Evolutionary conservation across 1,140 invertebrate species (phyloP), one percentile per base, ranked within the genome.

Genomic region (Macrocentrus cingulum): DNA sequence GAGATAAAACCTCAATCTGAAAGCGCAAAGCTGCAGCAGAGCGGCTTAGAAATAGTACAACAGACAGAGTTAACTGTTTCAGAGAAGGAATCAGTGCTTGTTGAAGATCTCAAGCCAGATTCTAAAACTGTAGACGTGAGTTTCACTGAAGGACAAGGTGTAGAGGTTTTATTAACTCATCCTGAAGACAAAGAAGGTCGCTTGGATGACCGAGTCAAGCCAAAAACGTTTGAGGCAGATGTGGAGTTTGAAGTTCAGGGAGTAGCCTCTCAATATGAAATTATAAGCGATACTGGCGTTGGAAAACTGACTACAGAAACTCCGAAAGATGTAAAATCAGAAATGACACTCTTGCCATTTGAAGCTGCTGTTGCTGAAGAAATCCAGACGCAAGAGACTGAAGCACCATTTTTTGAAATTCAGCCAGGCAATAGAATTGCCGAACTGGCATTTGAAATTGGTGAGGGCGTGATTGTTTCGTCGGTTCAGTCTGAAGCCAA

Each of bases 251-350:
- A 77, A 60, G 66, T 78, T 9, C 78, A 84, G 63, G 65, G 64
- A 44, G 79, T 85, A 25, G 83, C 84, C 2, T 73, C 79, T 0
- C 82, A 78, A 62, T 79, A 79, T 45, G 81, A 84, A 74, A 64
- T 83, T 49, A 18, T 75, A 20, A 69, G 79, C 29, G 70, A 79
- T 48, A 64, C 69, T 4, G 70, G 65, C 37, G 57, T 81, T 53
- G 71, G 62, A 16, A 69, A 80, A 22, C 60, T 83, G 5, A 61
- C 58, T 34, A 23, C 67, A 20, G 65, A 74, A 52, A 64, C 66
- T 49, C 67, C 71, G 2, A 50, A 66, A 50, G 68, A 76, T 56
- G 65, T 68, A 20, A 73, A 68, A 60, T 80, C 82, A 0, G 77
- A 76, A 53, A 66, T 69, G 7, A 70, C 75, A 51, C 60, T 80